These are phyloP conservation scores for Archilochus colubris DNA, from an alignment of 2,113 vertebrate genomes.

Conservation along the genomic window DNA sequence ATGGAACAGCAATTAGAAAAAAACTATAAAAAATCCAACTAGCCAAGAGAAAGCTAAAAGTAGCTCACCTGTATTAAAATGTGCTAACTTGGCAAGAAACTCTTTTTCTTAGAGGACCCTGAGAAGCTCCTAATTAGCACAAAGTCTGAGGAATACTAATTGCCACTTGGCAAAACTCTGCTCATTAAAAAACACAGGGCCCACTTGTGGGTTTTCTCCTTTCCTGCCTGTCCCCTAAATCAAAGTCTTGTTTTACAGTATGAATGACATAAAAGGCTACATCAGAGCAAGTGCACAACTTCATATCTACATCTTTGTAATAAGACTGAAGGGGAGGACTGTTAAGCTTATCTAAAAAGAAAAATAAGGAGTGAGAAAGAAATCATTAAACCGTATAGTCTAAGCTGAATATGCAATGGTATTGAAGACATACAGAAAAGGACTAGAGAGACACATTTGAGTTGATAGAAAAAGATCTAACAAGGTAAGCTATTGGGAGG, in stretches of 20 bases:
- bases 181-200: conserved; percentile 19
- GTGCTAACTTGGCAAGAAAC: background rate
- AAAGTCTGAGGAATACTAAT: background rate
- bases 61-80: conserved; percentile 8
- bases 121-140: background rate
- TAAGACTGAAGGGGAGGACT: background rate
- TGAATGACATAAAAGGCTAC: background rate
- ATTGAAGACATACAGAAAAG: background rate
- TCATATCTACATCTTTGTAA: background rate
- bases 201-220: accelerated
- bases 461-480: background rate
- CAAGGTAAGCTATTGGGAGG: background rate
- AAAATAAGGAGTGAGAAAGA: background rate
- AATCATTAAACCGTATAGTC: background rate
- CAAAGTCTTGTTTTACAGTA: background rate
- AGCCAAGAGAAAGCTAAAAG: background rate
- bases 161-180: conserved; percentile 10
- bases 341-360: background rate
- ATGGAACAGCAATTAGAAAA: background rate
- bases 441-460: background rate
- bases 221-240: background rate
- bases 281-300: background rate
- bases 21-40: background rate
- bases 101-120: background rate
- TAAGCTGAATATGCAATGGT: background rate